Conservation (phyloP, 2,888 invertebrate genomes). For the Volucella zonaria region DNA sequence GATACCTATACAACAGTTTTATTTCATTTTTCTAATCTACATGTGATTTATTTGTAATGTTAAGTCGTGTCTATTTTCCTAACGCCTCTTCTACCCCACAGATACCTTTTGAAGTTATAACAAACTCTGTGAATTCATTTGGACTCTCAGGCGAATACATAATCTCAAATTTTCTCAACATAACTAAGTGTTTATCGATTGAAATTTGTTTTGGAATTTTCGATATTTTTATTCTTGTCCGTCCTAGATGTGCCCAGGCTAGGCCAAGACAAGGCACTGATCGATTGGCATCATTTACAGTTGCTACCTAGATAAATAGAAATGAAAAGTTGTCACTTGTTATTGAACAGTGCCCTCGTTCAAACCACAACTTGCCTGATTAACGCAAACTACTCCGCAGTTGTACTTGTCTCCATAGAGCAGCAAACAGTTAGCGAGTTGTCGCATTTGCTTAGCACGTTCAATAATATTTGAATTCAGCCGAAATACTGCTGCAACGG, state of each 20-base stretch:
- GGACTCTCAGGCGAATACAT: constrained; percentile 85
- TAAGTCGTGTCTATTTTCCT: not conserved
- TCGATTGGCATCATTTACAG: constrained; percentile 78
- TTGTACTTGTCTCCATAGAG: constrained; percentile 84
- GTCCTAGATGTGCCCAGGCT: constrained; percentile 87
- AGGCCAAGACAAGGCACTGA: constrained; percentile 86
- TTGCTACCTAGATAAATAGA: constrained; percentile 78
- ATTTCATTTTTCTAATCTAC: no score
- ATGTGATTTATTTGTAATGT: no score
- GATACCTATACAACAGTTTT: no score
- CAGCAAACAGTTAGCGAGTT: constrained; percentile 84
- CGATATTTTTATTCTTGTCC: constrained; percentile 84
- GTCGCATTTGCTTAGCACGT: constrained; percentile 85
- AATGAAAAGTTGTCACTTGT: constrained; percentile 8
- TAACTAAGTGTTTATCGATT: constrained; percentile 76
- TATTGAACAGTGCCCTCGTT: not conserved
- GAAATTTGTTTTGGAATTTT: constrained; percentile 79
- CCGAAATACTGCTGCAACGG: constrained; percentile 88
- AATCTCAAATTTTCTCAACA: constrained; percentile 83
- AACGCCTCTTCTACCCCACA: constrained; percentile 75
- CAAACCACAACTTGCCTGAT: constrained; percentile 85
- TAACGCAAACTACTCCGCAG: constrained; percentile 87
- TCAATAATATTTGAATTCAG: constrained; percentile 83
- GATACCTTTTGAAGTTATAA: constrained; percentile 83
- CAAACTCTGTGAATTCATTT: constrained; percentile 82